Conservation (phyloP, 2,797 vertebrate genomes). For the Myoxocephalus aenaeus region DNA sequence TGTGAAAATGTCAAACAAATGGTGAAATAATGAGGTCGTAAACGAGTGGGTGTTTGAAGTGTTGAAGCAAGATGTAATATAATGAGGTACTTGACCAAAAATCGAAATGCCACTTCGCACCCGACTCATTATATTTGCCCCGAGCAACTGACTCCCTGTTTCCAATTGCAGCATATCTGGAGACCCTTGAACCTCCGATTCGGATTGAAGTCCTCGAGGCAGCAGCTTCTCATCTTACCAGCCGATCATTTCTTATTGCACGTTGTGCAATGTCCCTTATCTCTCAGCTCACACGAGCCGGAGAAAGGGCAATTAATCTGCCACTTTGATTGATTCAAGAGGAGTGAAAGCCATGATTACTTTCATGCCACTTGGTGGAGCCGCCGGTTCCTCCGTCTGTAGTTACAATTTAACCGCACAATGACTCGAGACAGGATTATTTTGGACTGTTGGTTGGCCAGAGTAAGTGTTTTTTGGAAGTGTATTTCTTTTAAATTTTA, state of each 20-base stretch:
- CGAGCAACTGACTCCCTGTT: not conserved
- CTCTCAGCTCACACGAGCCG: slow-evolving; percentile 19
- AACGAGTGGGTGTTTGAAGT: not conserved
- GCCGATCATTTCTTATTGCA: not conserved
- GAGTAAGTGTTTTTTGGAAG: no score
- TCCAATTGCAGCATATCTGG: not conserved
- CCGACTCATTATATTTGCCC: not conserved
- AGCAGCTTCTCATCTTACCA: slow-evolving; percentile 5
- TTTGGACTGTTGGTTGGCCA: no score
- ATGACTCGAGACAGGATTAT: not conserved
- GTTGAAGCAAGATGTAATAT: not conserved
- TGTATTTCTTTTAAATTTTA: no score
- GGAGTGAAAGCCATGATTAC: slow-evolving; percentile 1
- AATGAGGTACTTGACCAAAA: not conserved
- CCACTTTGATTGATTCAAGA: slow-evolving; percentile 5
- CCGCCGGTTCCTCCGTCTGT: not conserved
- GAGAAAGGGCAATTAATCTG: slow-evolving; percentile 34
- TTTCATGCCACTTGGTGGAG: not conserved
- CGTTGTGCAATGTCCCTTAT: slow-evolving; percentile 55
- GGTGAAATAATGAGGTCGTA: not conserved
- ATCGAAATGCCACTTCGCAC: not conserved
- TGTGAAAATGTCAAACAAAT: slow-evolving; percentile 43
- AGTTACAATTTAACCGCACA: not conserved
- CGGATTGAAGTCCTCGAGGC: slow-evolving; percentile 2
- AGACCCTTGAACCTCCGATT: slow-evolving; percentile 41